phyloP scores from a whole-genome alignment of 2,888 invertebrate species.

The Eurois occulta region DNA sequence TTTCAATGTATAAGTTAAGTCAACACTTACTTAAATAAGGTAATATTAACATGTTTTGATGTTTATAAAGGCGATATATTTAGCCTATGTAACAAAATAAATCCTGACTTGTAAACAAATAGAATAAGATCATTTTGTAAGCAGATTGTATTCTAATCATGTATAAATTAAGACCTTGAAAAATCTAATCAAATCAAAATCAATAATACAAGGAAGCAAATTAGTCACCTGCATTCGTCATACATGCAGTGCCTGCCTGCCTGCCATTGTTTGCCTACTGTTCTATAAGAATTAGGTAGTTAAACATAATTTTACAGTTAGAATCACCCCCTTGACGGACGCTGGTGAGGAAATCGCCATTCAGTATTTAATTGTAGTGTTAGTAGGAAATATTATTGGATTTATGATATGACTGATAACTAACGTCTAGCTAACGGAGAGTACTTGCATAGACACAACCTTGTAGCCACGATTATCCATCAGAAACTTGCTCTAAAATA shows the following conservation, averaged over 20 bases:
- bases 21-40: no score
- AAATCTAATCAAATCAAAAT: no score
- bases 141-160: no score
- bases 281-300: neutral
- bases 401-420: neutral
- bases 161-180: no score
- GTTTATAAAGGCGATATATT: no score
- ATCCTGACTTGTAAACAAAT: no score
- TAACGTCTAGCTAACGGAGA: neutral
- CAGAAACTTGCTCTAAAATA: neutral
- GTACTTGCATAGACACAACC: neutral
- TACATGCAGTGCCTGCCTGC: no score
- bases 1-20: no score
- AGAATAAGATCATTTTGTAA: no score
- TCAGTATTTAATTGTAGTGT: neutral
- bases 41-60: no score
- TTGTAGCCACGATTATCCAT: neutral
- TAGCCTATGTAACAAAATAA: no score
- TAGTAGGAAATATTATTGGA: neutral
- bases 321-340: no score
- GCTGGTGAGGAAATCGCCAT: neutral
- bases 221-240: neutral
- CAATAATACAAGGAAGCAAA: neutral
- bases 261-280: neutral
- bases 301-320: neutral